Percentiles rank a stretch among this genome's conserved stretches.
phyloP scores from a whole-genome alignment of 2,797 vertebrate species.

The Poeciliopsis presidionis region DNA sequence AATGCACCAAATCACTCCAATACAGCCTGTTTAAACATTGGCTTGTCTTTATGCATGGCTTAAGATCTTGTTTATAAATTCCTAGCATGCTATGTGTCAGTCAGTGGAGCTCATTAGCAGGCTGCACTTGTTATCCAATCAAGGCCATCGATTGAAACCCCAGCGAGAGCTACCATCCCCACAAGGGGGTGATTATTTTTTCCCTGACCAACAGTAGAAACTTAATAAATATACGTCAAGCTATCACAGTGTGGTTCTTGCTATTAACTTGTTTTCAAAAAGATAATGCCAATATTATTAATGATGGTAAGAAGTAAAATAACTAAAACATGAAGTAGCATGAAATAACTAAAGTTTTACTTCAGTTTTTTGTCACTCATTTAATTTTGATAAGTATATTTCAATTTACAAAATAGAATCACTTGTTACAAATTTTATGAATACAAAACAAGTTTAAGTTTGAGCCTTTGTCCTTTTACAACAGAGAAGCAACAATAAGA shows the following conservation, averaged over 20 bases:
- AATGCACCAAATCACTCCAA: constrained; percentile 36
- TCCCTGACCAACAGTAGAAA: constrained; percentile 39
- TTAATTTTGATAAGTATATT: background rate
- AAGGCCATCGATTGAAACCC: constrained; percentile 54
- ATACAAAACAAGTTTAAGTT: background rate
- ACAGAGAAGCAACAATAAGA: background rate
- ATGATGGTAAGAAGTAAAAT: constrained; percentile 18
- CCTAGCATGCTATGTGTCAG: constrained; percentile 44
- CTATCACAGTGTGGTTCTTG: constrained; percentile 45
- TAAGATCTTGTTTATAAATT: constrained; percentile 54
- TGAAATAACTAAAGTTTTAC: background rate
- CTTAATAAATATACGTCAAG: constrained; percentile 29
- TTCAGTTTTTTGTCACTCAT: background rate
- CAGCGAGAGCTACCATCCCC: background rate
- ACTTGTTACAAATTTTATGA: background rate
- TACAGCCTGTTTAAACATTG: constrained; percentile 49
- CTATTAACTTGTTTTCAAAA: constrained; percentile 32
- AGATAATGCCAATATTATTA: constrained; percentile 44
- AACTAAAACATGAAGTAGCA: background rate
- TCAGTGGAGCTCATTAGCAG: constrained; percentile 64
- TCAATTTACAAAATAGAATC: background rate
- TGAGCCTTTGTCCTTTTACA: background rate
- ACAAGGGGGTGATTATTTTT: constrained; percentile 40
- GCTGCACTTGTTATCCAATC: constrained; percentile 61
- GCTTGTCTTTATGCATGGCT: constrained; percentile 56